Conservation (phyloP, 2,113 vertebrate species). For the Okapia johnstoni region DNA sequence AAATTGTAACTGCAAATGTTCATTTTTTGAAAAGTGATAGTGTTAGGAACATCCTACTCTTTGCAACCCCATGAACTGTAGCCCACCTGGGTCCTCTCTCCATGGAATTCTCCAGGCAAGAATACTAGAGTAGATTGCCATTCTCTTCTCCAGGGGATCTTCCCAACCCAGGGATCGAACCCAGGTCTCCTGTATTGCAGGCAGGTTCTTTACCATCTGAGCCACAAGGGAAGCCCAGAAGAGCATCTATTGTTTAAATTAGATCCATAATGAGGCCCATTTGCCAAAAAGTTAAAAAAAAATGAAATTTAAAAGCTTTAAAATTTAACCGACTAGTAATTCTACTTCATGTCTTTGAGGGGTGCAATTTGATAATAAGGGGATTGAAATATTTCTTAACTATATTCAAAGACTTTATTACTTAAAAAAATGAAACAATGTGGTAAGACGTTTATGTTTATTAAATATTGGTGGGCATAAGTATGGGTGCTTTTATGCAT, state of each 20-base stretch:
- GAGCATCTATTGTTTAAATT: not conserved
- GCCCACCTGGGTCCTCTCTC: not conserved
- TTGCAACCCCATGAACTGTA: not conserved
- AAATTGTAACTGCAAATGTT: not conserved
- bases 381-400: not conserved
- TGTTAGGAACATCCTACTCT: not conserved
- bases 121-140: not conserved
- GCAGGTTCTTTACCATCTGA: not conserved
- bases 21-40: not conserved
- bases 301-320: not conserved
- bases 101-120: not conserved
- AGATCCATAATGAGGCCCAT: not conserved
- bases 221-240: not conserved
- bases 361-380: not conserved
- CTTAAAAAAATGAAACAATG: not conserved
- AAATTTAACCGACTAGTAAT: not conserved
- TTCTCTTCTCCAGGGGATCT: not conserved
- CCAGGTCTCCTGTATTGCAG: not conserved
- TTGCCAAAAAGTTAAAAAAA: not conserved
- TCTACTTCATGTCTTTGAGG: not conserved
- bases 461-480: not conserved
- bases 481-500: not conserved
- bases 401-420: not conserved
- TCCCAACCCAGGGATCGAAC: not conserved
- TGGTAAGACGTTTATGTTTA: not conserved